A percentile compares a stretch with the other conserved stretches of the same genome.
phyloP scores from a whole-genome alignment of 2,888 invertebrate species.

The Byasa hedistus region DNA sequence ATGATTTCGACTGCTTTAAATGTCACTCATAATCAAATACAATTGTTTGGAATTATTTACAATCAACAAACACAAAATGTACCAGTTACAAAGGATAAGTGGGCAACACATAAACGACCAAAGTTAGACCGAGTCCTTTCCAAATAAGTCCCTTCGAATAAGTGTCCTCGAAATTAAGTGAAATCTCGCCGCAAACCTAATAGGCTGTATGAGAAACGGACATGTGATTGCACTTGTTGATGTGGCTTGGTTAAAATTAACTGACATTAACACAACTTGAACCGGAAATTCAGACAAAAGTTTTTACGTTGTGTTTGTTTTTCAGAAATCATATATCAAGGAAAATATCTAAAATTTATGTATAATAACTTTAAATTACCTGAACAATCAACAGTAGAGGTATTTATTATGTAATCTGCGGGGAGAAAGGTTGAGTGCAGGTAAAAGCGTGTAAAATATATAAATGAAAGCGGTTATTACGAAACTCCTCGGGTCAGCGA shows the following conservation, averaged over 20 bases:
- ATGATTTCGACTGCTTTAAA: background rate
- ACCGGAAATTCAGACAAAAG: background rate
- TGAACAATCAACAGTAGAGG: no score
- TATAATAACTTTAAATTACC: no score
- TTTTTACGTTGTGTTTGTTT: background rate
- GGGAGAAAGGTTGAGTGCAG: background rate
- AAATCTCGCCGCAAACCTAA: conserved; percentile 32
- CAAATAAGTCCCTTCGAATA: conserved; percentile 49
- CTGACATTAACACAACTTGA: background rate
- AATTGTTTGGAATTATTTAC: conserved; percentile 22
- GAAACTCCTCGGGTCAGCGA: conserved; percentile 1
- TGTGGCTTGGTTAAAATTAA: conserved; percentile 12
- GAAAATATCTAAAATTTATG: no score
- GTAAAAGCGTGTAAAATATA: background rate
- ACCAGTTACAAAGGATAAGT: conserved; percentile 44
- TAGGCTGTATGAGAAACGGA: conserved; percentile 26
- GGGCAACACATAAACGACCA: conserved; percentile 49
- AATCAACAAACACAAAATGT: conserved; percentile 14
- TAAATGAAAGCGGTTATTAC: conserved; percentile 19
- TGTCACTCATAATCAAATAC: conserved; percentile 5
- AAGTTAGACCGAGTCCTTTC: conserved; percentile 51
- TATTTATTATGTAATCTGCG: no score
- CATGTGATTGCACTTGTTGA: conserved; percentile 17
- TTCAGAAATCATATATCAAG: no score
- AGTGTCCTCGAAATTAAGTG: conserved; percentile 41